phyloP scores from a whole-genome alignment of 1,140 invertebrate genomes.

The Tribolium castaneum region DNA sequence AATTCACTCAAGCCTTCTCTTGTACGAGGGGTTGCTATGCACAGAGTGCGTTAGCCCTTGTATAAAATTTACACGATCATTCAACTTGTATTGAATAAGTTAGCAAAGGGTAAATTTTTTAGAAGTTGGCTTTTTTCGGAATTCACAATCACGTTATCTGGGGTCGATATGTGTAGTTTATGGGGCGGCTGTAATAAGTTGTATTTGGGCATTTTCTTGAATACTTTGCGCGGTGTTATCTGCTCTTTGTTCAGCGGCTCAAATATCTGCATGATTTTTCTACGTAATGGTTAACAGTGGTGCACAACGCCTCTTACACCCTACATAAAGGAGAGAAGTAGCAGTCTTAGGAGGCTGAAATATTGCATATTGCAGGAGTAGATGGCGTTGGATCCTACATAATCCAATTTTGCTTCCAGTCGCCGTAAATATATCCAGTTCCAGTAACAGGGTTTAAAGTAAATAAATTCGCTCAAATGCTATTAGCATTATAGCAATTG shows the following conservation, averaged over 20 bases:
- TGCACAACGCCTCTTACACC: constrained; percentile 4
- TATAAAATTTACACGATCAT: background rate
- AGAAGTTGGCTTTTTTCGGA: background rate
- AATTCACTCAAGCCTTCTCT: constrained; percentile 28
- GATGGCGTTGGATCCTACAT: constrained; percentile 39
- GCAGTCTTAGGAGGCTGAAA: constrained; percentile 35
- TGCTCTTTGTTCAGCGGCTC: background rate
- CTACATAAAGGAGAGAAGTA: constrained; percentile 26
- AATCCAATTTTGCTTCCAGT: constrained; percentile 42
- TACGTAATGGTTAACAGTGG: background rate
- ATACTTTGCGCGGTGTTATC: background rate
- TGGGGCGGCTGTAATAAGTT: background rate
- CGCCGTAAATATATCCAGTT: constrained; percentile 40
- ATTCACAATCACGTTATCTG: background rate
- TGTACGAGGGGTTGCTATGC: constrained; percentile 12
- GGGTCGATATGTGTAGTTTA: background rate
- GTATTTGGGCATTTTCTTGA: background rate
- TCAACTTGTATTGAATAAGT: background rate
- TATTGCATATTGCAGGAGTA: constrained; percentile 45
- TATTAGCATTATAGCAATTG: constrained; percentile 47
- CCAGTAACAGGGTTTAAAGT: constrained; percentile 42
- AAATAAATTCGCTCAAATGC: constrained; percentile 45
- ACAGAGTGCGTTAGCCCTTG: background rate
- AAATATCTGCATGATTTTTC: constrained; percentile 4
- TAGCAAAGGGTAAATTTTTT: background rate